Conservation (phyloP, 2,797 vertebrate species). For the Psittacula echo region DNA sequence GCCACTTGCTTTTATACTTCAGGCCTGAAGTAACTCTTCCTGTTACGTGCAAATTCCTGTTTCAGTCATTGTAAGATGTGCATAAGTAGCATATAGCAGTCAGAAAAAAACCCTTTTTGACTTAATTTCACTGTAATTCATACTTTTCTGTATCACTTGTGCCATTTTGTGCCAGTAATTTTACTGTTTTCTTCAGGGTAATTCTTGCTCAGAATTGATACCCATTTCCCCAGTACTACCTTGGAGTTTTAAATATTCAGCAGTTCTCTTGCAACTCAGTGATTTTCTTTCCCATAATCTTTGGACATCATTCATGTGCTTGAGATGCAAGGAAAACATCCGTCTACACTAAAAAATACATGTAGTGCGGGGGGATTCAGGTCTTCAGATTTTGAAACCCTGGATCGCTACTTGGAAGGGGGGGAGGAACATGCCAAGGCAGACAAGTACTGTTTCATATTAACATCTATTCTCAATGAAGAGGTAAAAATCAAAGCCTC, state of each 20-base stretch:
- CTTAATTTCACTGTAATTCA: background rate
- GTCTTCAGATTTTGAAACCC: constrained; percentile 4
- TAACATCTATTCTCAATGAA: constrained; percentile 45
- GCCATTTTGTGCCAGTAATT: constrained; percentile 6
- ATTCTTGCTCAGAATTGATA: background rate
- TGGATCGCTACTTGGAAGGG: background rate
- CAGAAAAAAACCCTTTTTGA: background rate
- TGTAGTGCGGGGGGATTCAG: background rate
- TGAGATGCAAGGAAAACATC: background rate
- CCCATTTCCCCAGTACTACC: background rate
- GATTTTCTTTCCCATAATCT: background rate
- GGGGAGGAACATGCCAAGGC: background rate
- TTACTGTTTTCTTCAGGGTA: background rate
- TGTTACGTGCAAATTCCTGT: background rate
- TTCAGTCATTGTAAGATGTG: background rate
- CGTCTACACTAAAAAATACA: background rate
- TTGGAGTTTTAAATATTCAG: constrained; percentile 19
- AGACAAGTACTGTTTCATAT: constrained; percentile 27
- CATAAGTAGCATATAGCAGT: background rate
- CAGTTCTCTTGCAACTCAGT: background rate
- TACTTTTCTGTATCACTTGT: background rate
- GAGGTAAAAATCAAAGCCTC: constrained; percentile 59
- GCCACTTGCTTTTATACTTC: constrained; percentile 5
- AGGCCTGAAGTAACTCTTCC: constrained; percentile 45
- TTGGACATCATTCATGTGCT: background rate